Percentiles rank a stretch among this genome's conserved stretches.
phyloP scores from a whole-genome alignment of 2,113 vertebrate species.

The Stegastes partitus region DNA sequence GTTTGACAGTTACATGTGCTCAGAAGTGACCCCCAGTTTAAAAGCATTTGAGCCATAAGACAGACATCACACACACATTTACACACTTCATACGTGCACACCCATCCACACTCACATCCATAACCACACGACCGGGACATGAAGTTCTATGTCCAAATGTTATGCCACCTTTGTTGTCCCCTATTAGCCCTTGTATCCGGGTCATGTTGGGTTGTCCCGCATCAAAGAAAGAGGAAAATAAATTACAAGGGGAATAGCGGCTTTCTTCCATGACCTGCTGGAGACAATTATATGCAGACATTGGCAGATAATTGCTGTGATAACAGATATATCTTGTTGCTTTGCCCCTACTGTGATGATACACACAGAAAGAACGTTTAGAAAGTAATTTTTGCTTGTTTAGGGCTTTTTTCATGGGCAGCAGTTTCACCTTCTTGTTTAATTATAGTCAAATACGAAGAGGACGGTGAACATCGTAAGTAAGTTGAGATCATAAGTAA shows the following conservation, averaged over 20 bases:
- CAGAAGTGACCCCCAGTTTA: conserved; percentile 58
- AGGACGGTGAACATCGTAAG: conserved; percentile 16
- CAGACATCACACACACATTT: background rate
- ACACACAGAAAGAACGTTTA: background rate
- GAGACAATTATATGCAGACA: conserved; percentile 67
- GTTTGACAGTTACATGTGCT: conserved; percentile 49
- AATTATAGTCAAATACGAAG: conserved; percentile 5
- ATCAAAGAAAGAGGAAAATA: conserved; percentile 68
- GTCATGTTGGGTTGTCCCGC: conserved; percentile 64
- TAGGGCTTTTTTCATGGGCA: background rate
- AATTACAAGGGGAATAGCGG: conserved; percentile 48
- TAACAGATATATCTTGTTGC: conserved; percentile 54
- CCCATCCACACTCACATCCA: background rate
- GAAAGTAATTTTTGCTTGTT: conserved; percentile 18
- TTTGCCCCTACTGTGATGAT: conserved; percentile 20
- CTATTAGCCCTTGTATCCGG: conserved; percentile 64
- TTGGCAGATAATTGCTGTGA: conserved; percentile 64
- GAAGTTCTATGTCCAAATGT: conserved; percentile 59
- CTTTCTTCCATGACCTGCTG: conserved; percentile 73
- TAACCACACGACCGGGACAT: conserved; percentile 56
- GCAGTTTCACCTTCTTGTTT: conserved; percentile 9
- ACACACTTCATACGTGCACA: background rate
- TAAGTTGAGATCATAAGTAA: conserved; percentile 28
- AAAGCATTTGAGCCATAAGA: conserved; percentile 23
- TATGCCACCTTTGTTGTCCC: conserved; percentile 73